Evolutionary conservation across 2,888 invertebrate genomes (phyloP), one percentile per base, ranked within the genome.

Genomic region (Drosophila limbata): DNA sequence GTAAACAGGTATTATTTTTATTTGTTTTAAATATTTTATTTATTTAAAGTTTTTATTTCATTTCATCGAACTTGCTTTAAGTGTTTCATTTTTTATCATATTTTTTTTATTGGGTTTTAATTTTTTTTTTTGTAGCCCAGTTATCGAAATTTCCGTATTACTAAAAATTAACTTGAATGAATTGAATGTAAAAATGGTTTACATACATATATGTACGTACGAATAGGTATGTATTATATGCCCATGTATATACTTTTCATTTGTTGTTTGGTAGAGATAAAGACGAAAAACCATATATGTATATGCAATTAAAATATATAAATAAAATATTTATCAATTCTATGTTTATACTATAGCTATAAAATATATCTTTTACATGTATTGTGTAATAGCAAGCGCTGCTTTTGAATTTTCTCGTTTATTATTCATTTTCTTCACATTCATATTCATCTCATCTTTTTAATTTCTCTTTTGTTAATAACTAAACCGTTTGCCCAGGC

Each of bases 21-120:
- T 71, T 77, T 64, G 68, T 83, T 84, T 81, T 83, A 79, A 81
- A 76, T 86, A 82, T 87, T 86, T 84, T 77, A 75, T 82, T 79
- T 85, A 81, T 85, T 87, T 85, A 88, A 89, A 86, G 88, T 79
- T 85, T 84, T 83, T 87, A 83, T 89, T 87, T 84, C 87, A 80
- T 85, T 85, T 64, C 50, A 52, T 64, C 48, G 64, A 75, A 77
- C 73, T 78, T 68, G 80, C 75, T 75, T 77, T 80, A 80, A 77
- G 72, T 75, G 55, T 80, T 69, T 42, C 45, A 37, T 51, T 50
- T 67, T 47, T 52, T 3, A 39, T 42, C 5, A 19, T 40, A 28
- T 53, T 47, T 31, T 40, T 48, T 31, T 55, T 17, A n/a, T 48
- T 39, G 31, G n/a, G 57, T 57, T 57, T 35, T 48, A 53, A 57